phyloP scores from a whole-genome alignment of 1,140 invertebrate genomes.

The Penaeus chinensis region DNA sequence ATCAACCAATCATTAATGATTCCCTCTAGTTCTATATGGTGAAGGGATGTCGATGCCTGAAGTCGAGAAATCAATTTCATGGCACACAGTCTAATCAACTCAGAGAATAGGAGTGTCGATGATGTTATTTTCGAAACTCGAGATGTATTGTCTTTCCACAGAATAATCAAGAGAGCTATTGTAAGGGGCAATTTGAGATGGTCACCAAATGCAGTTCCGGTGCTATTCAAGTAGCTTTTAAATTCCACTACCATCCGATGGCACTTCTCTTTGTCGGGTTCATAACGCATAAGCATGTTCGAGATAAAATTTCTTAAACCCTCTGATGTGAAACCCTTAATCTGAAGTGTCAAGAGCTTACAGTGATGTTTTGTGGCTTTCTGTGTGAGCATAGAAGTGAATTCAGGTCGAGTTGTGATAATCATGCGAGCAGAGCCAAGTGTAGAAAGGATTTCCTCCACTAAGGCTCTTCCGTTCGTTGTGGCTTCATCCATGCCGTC shows the following conservation, averaged over 20 bases:
- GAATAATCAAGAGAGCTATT: conserved; percentile 33
- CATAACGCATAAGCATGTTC: conserved; percentile 1
- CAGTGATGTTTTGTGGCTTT: conserved; percentile 6
- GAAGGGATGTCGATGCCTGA: neutral
- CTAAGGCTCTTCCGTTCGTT: neutral
- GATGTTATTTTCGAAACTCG: conserved; percentile 32
- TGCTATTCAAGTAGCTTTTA: conserved; percentile 14
- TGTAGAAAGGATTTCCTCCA: conserved; percentile 35
- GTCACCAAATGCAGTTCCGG: neutral
- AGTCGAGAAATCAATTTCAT: conserved; percentile 35
- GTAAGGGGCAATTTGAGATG: conserved; percentile 47
- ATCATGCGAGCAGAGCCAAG: conserved; percentile 19
- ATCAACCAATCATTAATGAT: conserved; percentile 33
- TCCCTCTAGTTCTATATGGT: conserved; percentile 13
- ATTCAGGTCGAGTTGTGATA: conserved; percentile 49
- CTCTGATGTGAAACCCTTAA: conserved; percentile 31
- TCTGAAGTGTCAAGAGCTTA: conserved; percentile 18
- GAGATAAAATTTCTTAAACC: conserved; percentile 29
- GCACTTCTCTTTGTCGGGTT: conserved; percentile 4
- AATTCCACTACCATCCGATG: conserved; percentile 18
- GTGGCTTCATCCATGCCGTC: conserved; percentile 54
- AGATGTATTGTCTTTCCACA: conserved; percentile 35
- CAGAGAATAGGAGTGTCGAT: conserved; percentile 27
- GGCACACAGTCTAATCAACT: conserved; percentile 41
- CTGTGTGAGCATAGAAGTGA: conserved; percentile 6